phyloP scores from a whole-genome alignment of 2,113 vertebrate genomes.

The Scophthalmus maximus region DNA sequence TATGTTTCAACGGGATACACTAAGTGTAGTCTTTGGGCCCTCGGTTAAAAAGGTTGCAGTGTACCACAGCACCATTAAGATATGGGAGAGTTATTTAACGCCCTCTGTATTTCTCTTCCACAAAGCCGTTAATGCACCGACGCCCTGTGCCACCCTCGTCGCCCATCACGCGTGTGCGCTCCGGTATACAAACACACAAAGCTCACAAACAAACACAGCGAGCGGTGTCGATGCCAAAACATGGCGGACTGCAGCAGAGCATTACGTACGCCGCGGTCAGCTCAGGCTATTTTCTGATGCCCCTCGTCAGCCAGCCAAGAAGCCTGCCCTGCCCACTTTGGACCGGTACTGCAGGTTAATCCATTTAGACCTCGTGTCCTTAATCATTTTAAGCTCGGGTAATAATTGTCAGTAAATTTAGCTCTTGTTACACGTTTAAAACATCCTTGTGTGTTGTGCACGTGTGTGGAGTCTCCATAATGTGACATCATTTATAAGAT shows the following conservation, averaged over 20 bases:
- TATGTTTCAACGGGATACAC: slow-evolving; percentile 16
- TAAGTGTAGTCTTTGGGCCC: not conserved
- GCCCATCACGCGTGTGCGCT: not conserved
- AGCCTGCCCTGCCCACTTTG: slow-evolving; percentile 53
- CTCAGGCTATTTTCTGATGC: slow-evolving; percentile 76
- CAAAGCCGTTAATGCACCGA: slow-evolving; percentile 1
- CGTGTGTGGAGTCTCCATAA: not conserved
- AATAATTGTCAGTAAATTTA: slow-evolving; percentile 39
- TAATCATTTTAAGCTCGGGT: slow-evolving; percentile 51
- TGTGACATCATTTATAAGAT: too few species aligned
- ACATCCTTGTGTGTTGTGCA: not conserved
- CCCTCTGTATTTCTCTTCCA: not conserved
- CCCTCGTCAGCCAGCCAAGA: slow-evolving; percentile 50
- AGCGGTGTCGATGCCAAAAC: slow-evolving; percentile 34
- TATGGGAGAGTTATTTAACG: not conserved
- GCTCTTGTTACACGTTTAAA: not conserved
- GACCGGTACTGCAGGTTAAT: slow-evolving; percentile 68
- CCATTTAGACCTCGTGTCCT: slow-evolving; percentile 35
- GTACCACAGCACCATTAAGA: slow-evolving; percentile 8
- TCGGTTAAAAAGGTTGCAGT: slow-evolving; percentile 21
- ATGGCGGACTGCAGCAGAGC: slow-evolving; percentile 46
- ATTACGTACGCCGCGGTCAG: slow-evolving; percentile 68
- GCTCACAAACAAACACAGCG: slow-evolving; percentile 21
- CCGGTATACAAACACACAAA: not conserved
- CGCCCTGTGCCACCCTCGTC: too few species aligned